Conservation (phyloP, 2,113 vertebrate genomes). For the Brachypteracias leptosomus region DNA sequence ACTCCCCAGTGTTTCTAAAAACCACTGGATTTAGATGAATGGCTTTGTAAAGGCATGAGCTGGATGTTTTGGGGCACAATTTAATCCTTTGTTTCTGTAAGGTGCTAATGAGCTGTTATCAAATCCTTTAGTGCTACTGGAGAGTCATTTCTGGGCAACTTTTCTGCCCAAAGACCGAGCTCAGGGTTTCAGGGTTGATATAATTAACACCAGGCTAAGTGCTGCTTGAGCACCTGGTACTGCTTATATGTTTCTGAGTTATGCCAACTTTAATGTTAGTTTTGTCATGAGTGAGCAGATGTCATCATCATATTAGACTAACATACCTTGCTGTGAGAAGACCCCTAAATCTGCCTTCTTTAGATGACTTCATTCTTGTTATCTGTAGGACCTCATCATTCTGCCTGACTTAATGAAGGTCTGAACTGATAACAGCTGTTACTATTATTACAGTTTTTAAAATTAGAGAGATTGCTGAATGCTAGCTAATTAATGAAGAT, state of each 20-base stretch:
- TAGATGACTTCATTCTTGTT: background rate
- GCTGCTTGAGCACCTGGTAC: slow-evolving; percentile 7
- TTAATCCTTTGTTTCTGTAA: slow-evolving; percentile 30
- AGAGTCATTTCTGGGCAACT: slow-evolving; percentile 9
- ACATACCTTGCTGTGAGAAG: background rate
- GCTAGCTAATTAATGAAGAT: background rate
- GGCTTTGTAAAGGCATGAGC: background rate
- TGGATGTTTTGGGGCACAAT: background rate
- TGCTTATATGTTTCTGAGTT: slow-evolving; percentile 4
- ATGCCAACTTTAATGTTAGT: background rate
- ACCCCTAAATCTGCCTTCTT: background rate
- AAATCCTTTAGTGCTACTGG: background rate
- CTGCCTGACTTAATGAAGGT: background rate
- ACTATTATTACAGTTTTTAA: background rate
- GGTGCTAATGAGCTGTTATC: slow-evolving; percentile 27
- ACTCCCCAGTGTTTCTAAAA: background rate
- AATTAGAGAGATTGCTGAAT: background rate
- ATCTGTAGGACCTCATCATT: background rate
- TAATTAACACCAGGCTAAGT: slow-evolving; percentile 39
- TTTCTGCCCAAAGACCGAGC: background rate
- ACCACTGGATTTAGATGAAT: background rate
- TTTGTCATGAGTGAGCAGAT: background rate
- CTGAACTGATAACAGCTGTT: background rate
- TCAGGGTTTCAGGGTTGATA: background rate
- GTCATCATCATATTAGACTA: background rate